Conservation (phyloP, 1,140 invertebrate genomes). For the Drosophila miranda region DNA sequence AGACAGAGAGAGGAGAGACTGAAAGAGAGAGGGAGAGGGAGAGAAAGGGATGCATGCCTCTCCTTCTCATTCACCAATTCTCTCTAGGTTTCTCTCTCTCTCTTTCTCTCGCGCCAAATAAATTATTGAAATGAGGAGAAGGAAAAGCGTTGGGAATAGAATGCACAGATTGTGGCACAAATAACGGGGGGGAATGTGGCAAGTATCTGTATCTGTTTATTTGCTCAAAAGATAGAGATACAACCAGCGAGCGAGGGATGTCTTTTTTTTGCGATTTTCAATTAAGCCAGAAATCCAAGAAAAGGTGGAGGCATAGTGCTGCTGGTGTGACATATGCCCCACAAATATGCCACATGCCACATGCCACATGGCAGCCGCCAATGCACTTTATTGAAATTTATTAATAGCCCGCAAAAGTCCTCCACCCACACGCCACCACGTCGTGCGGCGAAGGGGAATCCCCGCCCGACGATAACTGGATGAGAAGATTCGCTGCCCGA, state of each 20-base stretch:
- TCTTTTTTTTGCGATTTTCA: conserved; percentile 69
- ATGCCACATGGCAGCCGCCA: conserved; percentile 48
- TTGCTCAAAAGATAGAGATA: conserved; percentile 58
- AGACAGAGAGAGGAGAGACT: background rate
- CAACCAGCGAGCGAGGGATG: conserved; percentile 13
- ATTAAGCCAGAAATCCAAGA: conserved; percentile 56
- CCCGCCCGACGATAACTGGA: conserved; percentile 27
- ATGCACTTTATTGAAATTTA: conserved; percentile 76
- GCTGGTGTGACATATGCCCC: conserved; percentile 67
- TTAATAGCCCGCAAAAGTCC: conserved; percentile 59
- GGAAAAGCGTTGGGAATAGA: conserved; percentile 67
- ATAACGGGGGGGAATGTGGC: conserved; percentile 20
- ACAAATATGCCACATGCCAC: conserved; percentile 77
- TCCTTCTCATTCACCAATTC: conserved; percentile 5
- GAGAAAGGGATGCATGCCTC: background rate
- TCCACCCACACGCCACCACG: conserved; percentile 25
- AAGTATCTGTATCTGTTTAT: conserved; percentile 52
- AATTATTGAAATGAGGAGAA: conserved; percentile 76
- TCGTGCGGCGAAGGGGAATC: background rate
- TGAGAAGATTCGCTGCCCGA: conserved; percentile 27
- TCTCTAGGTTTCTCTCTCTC: conserved; percentile 17
- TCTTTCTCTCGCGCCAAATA: conserved; percentile 51
- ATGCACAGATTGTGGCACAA: conserved; percentile 44
- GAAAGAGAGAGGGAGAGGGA: background rate
- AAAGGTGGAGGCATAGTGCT: background rate